phyloP scores from a whole-genome alignment of 2,888 invertebrate species.

The Ischnura elegans region DNA sequence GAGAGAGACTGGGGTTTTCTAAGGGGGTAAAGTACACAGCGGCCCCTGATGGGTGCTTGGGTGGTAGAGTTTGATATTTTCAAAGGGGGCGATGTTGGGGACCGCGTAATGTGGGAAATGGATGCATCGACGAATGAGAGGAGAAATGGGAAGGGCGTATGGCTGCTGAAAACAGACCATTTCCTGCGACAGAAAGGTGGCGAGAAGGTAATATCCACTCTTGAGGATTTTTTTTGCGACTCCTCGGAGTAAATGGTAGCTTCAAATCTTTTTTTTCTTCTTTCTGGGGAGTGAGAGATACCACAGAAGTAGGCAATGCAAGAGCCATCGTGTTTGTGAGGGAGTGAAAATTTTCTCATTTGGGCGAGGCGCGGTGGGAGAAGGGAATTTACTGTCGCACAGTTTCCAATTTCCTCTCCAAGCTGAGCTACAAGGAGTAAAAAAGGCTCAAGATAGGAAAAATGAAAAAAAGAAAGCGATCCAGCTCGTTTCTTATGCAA shows the following conservation, averaged over 20 bases:
- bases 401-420: constrained; percentile 58
- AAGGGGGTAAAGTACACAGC: not conserved
- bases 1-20: not conserved
- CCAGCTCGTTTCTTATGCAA: constrained; percentile 64
- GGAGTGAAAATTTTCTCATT: constrained; percentile 40
- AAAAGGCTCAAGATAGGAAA: not conserved
- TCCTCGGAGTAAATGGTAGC: constrained; percentile 52
- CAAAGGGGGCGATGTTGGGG: not conserved
- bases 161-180: constrained; percentile 4
- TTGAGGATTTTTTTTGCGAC: constrained; percentile 50
- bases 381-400: constrained; percentile 62
- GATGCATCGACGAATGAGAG: not conserved
- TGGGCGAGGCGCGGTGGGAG: constrained; percentile 4
- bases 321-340: not conserved
- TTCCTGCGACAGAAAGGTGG: constrained; percentile 44
- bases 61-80: too few relatives aligned
- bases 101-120: not conserved
- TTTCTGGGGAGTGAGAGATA: constrained; percentile 36
- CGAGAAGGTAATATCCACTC: constrained; percentile 60
- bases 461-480: not conserved
- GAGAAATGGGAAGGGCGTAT: not conserved
- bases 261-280: too few relatives aligned
- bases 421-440: not conserved
- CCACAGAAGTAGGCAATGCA: not conserved
- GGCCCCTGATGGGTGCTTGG: not conserved